Conservation (phyloP, 2,888 invertebrate species). For the Lumbricus terrestris region DNA sequence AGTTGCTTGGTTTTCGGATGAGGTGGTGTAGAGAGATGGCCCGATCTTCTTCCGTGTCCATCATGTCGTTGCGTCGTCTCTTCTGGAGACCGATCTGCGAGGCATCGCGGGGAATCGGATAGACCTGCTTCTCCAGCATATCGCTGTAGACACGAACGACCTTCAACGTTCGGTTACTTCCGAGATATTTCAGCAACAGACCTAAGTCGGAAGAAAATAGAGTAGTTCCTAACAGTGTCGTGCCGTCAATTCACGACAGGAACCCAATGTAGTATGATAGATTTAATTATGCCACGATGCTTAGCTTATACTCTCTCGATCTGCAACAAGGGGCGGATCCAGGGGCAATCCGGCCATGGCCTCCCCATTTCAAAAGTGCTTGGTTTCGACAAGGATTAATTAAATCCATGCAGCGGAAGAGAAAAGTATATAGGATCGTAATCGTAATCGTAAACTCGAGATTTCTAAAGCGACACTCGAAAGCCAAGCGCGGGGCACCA, state of each 20-base stretch:
- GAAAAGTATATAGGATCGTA: no score
- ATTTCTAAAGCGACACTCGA: no score
- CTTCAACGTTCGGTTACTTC: conserved; percentile 36
- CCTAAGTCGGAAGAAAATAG: not conserved
- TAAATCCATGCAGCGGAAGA: no score
- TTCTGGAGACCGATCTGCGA: not conserved
- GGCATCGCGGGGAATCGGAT: conserved; percentile 42
- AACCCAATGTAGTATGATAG: no score
- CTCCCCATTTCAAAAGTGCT: no score
- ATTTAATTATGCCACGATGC: no score
- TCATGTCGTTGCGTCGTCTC: conserved; percentile 22
- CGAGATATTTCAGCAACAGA: not conserved
- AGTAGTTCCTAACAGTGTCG: not conserved
- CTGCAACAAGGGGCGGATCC: not conserved
- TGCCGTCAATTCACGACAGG: no score
- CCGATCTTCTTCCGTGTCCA: not conserved
- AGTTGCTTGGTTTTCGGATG: conserved; percentile 27
- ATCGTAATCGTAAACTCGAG: no score
- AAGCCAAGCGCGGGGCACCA: no score
- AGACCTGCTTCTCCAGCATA: conserved; percentile 44
- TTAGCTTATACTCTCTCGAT: not conserved
- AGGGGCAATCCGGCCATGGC: no score
- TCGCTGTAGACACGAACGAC: conserved; percentile 51
- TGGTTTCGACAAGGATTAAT: no score
- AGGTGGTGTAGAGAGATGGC: conserved; percentile 33